Evolutionary conservation across 2,888 invertebrate species (phyloP).

Genomic region (Nowickia ferox): DNA sequence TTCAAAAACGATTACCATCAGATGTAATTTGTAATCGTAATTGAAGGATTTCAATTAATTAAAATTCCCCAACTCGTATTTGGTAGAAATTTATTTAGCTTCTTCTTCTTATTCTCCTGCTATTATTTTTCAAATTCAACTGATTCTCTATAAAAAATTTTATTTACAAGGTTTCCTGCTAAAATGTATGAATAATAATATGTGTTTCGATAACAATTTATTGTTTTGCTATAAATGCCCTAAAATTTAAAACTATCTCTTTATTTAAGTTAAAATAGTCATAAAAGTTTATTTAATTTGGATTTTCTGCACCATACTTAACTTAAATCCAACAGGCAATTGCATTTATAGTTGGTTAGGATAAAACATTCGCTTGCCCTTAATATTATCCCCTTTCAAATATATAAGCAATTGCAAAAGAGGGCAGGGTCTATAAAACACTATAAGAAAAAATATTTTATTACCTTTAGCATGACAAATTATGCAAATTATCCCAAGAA

Average conservation of each 20-base stretch:
- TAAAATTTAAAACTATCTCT: background rate
- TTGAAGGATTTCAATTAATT: too few relatives aligned
- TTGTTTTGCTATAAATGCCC: background rate
- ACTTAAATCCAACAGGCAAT: background rate
- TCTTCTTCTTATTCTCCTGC: too few relatives aligned
- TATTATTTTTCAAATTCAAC: too few relatives aligned
- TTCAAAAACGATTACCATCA: too few relatives aligned
- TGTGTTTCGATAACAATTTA: background rate
- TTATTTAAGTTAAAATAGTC: constrained; percentile 1
- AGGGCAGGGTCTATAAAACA: background rate
- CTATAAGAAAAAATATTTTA: constrained; percentile 29
- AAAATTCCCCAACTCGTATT: too few relatives aligned
- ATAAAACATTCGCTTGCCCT: background rate
- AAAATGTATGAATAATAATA: background rate
- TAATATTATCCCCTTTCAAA: background rate
- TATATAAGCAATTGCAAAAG: background rate
- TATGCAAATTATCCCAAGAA: constrained; percentile 31
- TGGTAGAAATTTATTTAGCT: too few relatives aligned
- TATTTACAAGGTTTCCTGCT: too few relatives aligned
- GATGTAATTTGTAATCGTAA: too few relatives aligned
- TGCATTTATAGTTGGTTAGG: background rate
- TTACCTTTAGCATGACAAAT: constrained; percentile 14
- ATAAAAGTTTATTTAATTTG: background rate
- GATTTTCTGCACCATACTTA: background rate
- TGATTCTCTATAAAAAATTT: too few relatives aligned